These are phyloP conservation scores for Gari tellinella DNA, from an alignment of 2,888 invertebrate genomes.

Conservation along the genomic window DNA sequence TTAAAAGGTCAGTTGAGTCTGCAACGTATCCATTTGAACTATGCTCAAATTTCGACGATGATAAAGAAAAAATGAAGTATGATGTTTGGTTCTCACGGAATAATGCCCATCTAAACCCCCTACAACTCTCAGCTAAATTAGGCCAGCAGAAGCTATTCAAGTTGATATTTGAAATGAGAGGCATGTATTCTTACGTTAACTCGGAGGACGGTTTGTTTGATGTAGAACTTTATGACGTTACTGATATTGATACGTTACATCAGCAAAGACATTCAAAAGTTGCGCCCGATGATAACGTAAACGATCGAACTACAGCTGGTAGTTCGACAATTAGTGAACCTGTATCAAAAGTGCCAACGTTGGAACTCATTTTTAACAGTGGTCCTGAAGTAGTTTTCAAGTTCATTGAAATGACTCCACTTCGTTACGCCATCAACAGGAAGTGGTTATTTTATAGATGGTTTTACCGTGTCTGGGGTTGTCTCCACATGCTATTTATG, in stretches of 20 bases:
- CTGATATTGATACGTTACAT: slow-evolving; percentile 52
- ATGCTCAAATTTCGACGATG: not conserved
- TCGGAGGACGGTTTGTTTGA: slow-evolving; percentile 62
- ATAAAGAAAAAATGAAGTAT: not conserved
- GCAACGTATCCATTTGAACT: not conserved
- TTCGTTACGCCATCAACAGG: slow-evolving; percentile 55
- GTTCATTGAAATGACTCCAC: slow-evolving; percentile 51
- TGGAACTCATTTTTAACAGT: slow-evolving; percentile 59
- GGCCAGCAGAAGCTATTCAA: slow-evolving; percentile 55
- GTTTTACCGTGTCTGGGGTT: slow-evolving; percentile 50
- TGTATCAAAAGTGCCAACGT: slow-evolving; percentile 30
- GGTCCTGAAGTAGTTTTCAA: slow-evolving; percentile 45
- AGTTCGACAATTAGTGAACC: not conserved
- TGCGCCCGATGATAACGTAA: too few species aligned
- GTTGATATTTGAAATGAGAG: slow-evolving; percentile 53
- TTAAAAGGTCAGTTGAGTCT: not conserved
- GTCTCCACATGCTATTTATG: slow-evolving; percentile 54
- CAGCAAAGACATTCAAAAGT: too few species aligned
- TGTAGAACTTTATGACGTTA: slow-evolving; percentile 61
- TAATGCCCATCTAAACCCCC: slow-evolving; percentile 35
- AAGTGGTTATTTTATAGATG: slow-evolving; percentile 56
- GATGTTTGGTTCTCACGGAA: slow-evolving; percentile 46
- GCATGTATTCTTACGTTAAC: slow-evolving; percentile 54
- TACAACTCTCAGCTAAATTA: slow-evolving; percentile 53
- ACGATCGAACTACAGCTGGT: too few species aligned